phyloP scores from a whole-genome alignment of 2,113 vertebrate species.

The Columba livia region DNA sequence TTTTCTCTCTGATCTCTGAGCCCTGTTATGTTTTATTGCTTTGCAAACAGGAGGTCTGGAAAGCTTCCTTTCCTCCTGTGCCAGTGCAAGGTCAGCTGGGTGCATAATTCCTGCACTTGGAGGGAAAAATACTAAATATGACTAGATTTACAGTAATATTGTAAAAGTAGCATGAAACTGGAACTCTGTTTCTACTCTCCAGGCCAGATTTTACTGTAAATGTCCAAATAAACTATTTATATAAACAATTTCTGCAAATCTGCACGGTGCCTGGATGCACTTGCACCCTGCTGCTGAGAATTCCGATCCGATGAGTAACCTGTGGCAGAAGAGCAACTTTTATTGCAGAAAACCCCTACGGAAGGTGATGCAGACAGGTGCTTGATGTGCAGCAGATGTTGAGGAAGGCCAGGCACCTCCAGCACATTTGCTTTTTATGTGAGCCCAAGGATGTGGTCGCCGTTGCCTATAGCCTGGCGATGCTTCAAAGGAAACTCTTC shows the following conservation, averaged over 20 bases:
- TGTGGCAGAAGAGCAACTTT: neutral
- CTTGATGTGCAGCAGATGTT: rapidly evolving
- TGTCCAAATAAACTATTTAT: neutral
- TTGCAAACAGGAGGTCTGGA: constrained; percentile 53
- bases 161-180: neutral
- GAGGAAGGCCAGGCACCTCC: neutral
- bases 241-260: neutral
- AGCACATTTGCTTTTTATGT: rapidly evolving
- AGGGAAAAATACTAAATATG: neutral
- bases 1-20: constrained; percentile 54
- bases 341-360: neutral
- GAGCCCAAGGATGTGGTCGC: neutral
- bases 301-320: neutral
- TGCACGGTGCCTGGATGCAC: neutral
- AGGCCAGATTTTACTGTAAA: neutral
- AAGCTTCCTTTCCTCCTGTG: constrained; percentile 15
- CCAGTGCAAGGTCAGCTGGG: constrained; percentile 15
- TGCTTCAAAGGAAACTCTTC: neutral
- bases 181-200: neutral
- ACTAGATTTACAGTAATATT: neutral
- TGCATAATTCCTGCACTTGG: neutral
- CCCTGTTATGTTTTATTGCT: constrained; percentile 44
- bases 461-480: neutral
- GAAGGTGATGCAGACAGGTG: neutral
- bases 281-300: neutral